Conservation (phyloP, 2,113 vertebrate genomes). For the Planiliza haematocheilus region DNA sequence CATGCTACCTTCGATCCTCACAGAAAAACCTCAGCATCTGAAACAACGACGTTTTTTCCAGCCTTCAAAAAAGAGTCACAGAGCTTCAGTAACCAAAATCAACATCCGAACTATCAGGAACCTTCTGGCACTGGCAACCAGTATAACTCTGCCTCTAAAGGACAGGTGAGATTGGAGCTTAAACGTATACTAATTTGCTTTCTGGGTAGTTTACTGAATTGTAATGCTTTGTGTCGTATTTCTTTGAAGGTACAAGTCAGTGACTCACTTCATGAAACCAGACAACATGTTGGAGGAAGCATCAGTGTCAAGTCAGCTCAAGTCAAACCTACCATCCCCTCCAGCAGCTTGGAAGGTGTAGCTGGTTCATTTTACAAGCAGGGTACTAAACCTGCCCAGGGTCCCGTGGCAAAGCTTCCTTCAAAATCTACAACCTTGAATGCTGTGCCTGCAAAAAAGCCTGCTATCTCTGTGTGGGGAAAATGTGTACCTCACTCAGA, state of each 20-base stretch:
- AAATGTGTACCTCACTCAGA: constrained; percentile 84
- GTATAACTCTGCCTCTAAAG: constrained; percentile 2
- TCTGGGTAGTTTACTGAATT: not conserved
- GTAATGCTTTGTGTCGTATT: constrained; percentile 4
- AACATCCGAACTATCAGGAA: constrained; percentile 1
- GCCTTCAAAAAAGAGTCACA: constrained; percentile 17
- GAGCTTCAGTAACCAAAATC: not conserved
- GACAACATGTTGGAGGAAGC: constrained; percentile 26
- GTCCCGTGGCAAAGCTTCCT: constrained; percentile 33
- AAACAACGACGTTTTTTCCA: constrained; percentile 23
- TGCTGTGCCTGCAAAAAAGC: constrained; percentile 73
- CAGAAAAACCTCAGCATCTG: constrained; percentile 13
- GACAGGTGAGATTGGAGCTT: constrained; percentile 54
- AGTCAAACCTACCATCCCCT: constrained; percentile 27
- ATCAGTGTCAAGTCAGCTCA: constrained; percentile 35
- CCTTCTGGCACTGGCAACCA: constrained; percentile 4
- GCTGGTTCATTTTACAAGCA: constrained; percentile 70
- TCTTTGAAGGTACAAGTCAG: constrained; percentile 60
- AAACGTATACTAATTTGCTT: not conserved
- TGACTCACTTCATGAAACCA: constrained; percentile 47
- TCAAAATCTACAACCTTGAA: constrained; percentile 29
- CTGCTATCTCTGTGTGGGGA: constrained; percentile 77
- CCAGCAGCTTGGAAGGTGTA: constrained; percentile 37
- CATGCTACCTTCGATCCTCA: constrained; percentile 2
- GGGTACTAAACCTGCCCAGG: constrained; percentile 45